phyloP scores from a whole-genome alignment of 2,888 invertebrate species.

The Nudaria mundana region DNA sequence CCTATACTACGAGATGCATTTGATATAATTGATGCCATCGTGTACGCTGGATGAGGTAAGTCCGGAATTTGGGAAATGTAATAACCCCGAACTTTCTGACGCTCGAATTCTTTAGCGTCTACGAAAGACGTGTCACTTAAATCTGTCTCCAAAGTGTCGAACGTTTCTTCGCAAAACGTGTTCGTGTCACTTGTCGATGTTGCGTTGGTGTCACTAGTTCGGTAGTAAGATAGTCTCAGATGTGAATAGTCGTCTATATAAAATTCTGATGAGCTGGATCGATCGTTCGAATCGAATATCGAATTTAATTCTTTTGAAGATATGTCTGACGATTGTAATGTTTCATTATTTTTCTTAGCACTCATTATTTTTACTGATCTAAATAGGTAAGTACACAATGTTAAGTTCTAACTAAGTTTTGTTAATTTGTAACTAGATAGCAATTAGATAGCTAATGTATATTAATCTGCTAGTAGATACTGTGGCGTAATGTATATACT shows the following conservation, averaged over 20 bases:
- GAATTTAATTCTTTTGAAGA: constrained; percentile 6
- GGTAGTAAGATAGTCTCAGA: constrained; percentile 55
- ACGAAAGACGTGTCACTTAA: constrained; percentile 20
- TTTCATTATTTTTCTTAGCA: constrained; percentile 11
- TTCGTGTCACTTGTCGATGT: constrained; percentile 10
- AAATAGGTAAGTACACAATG: too few species aligned
- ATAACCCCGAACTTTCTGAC: constrained; percentile 39
- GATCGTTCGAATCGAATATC: too few species aligned
- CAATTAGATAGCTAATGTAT: too few species aligned
- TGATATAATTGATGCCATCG: constrained; percentile 50
- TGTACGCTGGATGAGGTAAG: constrained; percentile 49
- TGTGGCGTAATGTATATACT: too few species aligned
- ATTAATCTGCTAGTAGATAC: too few species aligned
- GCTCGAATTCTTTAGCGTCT: constrained; percentile 24
- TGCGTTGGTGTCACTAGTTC: constrained; percentile 13
- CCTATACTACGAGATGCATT: constrained; percentile 45
- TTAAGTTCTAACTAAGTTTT: too few species aligned
- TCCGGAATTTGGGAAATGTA: constrained; percentile 52
- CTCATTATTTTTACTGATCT: too few species aligned
- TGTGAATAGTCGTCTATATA: constrained; percentile 61
- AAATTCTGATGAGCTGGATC: constrained; percentile 13
- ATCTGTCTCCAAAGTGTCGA: constrained; percentile 22
- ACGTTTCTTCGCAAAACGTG: constrained; percentile 8
- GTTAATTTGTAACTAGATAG: too few species aligned
- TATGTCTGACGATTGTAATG: constrained; percentile 6